A percentile compares a stretch with the other conserved stretches of the same genome.
phyloP scores from a whole-genome alignment of 2,888 invertebrate genomes.

The Lutraria lutraria region DNA sequence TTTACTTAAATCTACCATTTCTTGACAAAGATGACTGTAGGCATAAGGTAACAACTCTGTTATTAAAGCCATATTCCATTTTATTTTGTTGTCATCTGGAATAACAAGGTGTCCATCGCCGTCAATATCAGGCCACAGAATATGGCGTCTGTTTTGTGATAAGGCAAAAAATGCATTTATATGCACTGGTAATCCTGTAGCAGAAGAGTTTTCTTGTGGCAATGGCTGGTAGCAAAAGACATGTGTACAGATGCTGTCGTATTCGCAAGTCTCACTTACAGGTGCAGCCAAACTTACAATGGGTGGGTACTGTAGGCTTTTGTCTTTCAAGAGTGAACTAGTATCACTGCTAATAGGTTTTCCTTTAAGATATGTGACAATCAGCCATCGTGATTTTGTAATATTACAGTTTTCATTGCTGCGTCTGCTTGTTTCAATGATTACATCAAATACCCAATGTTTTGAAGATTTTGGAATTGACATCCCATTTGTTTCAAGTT shows the following conservation, averaged over 20 bases:
- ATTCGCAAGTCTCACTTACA: constrained; percentile 14
- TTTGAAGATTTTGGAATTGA: constrained; percentile 29
- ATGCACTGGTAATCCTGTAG: constrained; percentile 57
- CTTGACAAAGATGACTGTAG: constrained; percentile 33
- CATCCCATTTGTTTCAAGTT: not conserved
- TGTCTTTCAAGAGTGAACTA: constrained; percentile 30
- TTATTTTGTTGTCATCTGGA: constrained; percentile 38
- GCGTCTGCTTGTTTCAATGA: not conserved
- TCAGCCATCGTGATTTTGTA: constrained; percentile 39
- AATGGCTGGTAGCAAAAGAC: constrained; percentile 60
- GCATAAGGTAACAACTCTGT: constrained; percentile 52
- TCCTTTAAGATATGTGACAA: constrained; percentile 44
- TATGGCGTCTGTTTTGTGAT: constrained; percentile 52
- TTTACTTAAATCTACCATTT: constrained; percentile 23
- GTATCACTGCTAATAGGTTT: constrained; percentile 20
- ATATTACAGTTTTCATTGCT: constrained; percentile 33
- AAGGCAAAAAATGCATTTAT: constrained; percentile 60
- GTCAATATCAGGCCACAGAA: constrained; percentile 50
- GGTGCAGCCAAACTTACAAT: constrained; percentile 45
- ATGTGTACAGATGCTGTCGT: constrained; percentile 28
- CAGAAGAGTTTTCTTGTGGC: constrained; percentile 44
- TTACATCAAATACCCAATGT: constrained; percentile 27
- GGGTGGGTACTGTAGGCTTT: constrained; percentile 34
- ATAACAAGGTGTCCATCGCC: not conserved
- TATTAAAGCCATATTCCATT: constrained; percentile 52